A percentile compares a stretch with the other conserved stretches of the same genome.
Evolutionary conservation across 2,113 vertebrate genomes (phyloP).

Genomic region (Coryphaenoides rupestris): DNA sequence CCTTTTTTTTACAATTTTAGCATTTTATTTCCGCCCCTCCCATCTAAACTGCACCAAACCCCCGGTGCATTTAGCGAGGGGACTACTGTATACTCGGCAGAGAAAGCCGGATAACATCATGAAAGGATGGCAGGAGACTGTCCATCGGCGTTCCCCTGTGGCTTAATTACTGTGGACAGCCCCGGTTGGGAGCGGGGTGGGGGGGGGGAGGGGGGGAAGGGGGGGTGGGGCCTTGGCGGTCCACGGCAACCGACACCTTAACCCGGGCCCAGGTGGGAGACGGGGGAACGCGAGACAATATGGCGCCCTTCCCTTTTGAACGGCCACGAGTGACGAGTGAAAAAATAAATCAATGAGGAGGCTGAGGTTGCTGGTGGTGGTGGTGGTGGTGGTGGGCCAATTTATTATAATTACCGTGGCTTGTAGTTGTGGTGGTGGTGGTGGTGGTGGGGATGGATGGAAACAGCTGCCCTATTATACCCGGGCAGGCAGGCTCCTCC

Average conservation of each 20-base stretch:
- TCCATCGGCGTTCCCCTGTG: constrained; percentile 50
- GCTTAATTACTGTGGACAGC: constrained; percentile 60
- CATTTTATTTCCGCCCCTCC: constrained; percentile 14
- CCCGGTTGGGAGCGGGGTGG: constrained; percentile 46
- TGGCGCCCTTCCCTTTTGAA: constrained; percentile 49
- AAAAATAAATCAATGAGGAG: constrained; percentile 55
- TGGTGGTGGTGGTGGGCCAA: constrained; percentile 25
- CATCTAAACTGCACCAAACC: constrained; percentile 8
- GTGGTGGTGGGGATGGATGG: constrained; percentile 8
- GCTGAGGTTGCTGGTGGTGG: no score
- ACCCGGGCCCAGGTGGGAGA: constrained; percentile 58
- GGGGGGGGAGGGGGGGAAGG: constrained; percentile 40
- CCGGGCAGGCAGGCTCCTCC: constrained; percentile 13
- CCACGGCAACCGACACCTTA: constrained; percentile 41
- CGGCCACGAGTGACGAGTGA: constrained; percentile 53
- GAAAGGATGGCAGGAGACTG: constrained; percentile 30
- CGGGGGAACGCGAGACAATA: constrained; percentile 61
- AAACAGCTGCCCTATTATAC: constrained; percentile 12
- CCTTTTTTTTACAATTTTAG: no score
- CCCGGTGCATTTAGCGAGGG: not conserved
- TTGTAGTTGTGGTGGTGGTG: no score
- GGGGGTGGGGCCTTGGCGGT: constrained; percentile 36
- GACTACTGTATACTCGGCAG: no score
- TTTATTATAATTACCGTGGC: constrained; percentile 29
- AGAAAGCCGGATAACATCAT: constrained; percentile 23